Evolutionary conservation across 2,113 vertebrate species (phyloP), one percentile per base, ranked within the genome.

Genomic region (Oriolus oriolus): DNA sequence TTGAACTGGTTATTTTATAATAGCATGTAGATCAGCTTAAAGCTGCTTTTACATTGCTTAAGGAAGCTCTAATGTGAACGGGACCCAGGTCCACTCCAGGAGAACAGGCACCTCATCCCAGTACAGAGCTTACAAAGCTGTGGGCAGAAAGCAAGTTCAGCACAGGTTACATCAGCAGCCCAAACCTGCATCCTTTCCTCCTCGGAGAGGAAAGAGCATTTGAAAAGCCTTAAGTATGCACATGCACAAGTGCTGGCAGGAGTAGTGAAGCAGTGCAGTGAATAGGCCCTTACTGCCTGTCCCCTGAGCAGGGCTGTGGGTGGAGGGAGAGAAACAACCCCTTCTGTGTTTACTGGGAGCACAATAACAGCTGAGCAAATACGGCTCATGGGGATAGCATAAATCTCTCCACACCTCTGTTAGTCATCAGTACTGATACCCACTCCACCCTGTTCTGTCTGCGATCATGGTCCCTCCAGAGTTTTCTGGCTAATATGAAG

Each of bases 331-430:
- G 91, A 83, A 95, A 95, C 83, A 96, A 74, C 70, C 63, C 59
- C 59, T 93, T 93, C 95, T 90, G 73, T 95, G 95, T 93, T 89
- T 83, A 89, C 80, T 60, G n/a, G 61, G 77, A 96, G 86, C 90
- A 93, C 95, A 96, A 87, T 63, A 94, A 93, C 97, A 97, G 96
- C 97, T 97, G 94, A 95, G 84, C 80, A 97, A 97, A 97, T 82
- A 96, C 0, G 0, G 80, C 66, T 79, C 71, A 23, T 30, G 31
- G 76, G 93, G 74, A 92, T 52, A 89, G 88, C 87, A 87, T 96
- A 96, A 96, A 93, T 96, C 92, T 97, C 83, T 95, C 92, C 16
- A 15, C 77, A 81, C 90, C 78, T 94, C 91, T 60, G 69, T 91
- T 84, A 96, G 79, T 85, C 96, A 95, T 71, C 93, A 61, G 64